Evolutionary conservation across 1,140 invertebrate species (phyloP).

Genomic region (Diorhabda carinulata): DNA sequence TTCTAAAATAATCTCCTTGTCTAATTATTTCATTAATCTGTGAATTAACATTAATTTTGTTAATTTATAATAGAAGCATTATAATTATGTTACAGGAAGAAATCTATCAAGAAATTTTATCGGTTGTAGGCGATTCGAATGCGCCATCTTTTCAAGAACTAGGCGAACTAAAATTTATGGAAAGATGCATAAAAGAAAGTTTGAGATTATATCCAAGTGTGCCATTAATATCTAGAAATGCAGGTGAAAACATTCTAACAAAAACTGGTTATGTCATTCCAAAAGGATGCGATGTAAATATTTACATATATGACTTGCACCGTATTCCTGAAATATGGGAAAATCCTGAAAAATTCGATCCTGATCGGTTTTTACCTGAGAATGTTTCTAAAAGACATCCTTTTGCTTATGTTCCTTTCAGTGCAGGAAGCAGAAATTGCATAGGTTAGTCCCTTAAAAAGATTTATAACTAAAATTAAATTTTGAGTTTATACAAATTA

Average conservation of each 20-base stretch:
- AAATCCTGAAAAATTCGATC: constrained; percentile 64
- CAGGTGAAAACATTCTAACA: constrained; percentile 52
- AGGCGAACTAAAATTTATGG: constrained; percentile 65
- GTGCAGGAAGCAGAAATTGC: constrained; percentile 49
- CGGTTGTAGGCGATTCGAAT: constrained; percentile 52
- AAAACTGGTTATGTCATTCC: constrained; percentile 31
- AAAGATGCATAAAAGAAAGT: constrained; percentile 60
- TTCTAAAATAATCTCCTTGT: too few species aligned
- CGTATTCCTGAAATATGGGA: constrained; percentile 49
- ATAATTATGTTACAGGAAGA: constrained; percentile 49
- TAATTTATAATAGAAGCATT: too few species aligned
- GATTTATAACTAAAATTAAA: too few species aligned
- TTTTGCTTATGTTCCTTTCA: constrained; percentile 57
- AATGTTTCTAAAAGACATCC: constrained; percentile 49
- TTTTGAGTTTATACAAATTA: too few species aligned
- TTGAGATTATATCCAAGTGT: constrained; percentile 65
- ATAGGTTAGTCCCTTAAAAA: constrained; percentile 48
- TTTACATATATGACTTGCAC: constrained; percentile 33
- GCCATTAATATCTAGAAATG: constrained; percentile 57
- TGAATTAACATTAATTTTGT: too few species aligned
- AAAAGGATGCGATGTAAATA: constrained; percentile 18
- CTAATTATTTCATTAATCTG: too few species aligned
- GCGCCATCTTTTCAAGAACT: constrained; percentile 59
- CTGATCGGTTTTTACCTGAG: constrained; percentile 64
- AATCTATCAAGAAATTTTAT: constrained; percentile 61